These are phyloP conservation scores for Drosophila mulleri DNA, from an alignment of 2,888 invertebrate genomes.

Conservation along the genomic window DNA sequence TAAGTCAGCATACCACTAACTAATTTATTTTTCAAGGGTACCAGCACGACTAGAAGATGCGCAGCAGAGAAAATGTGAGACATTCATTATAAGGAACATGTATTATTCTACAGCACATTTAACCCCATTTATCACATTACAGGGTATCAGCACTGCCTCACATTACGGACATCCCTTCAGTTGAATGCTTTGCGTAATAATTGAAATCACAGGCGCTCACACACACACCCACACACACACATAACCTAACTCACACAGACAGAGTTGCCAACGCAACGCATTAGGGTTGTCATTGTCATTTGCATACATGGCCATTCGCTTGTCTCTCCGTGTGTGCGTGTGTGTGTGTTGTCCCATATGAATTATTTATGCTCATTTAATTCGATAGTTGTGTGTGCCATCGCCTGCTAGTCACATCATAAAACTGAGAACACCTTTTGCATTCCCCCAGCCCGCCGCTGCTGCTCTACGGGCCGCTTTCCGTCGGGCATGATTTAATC, in stretches of 20 bases:
- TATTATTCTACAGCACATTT: neutral
- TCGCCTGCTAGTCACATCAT: constrained; percentile 44
- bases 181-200: constrained; percentile 47
- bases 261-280: constrained; percentile 53
- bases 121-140: neutral
- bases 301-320: constrained; percentile 51
- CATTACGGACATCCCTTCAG: neutral
- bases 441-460: neutral
- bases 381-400: constrained; percentile 62
- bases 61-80: too few relatives aligned
- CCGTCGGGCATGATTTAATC: constrained; percentile 71
- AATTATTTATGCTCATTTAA: constrained; percentile 77
- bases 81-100: neutral
- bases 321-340: neutral
- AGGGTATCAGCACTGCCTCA: neutral
- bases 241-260: neutral
- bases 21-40: too few relatives aligned
- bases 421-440: constrained; percentile 43
- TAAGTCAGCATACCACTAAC: too few relatives aligned
- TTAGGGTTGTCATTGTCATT: constrained; percentile 69
- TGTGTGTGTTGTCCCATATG: constrained; percentile 43
- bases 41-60: too few relatives aligned
- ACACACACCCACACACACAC: neutral
- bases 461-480: neutral
- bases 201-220: constrained; percentile 67